phyloP scores from a whole-genome alignment of 2,888 invertebrate genomes.

The Incurvaria masculella region DNA sequence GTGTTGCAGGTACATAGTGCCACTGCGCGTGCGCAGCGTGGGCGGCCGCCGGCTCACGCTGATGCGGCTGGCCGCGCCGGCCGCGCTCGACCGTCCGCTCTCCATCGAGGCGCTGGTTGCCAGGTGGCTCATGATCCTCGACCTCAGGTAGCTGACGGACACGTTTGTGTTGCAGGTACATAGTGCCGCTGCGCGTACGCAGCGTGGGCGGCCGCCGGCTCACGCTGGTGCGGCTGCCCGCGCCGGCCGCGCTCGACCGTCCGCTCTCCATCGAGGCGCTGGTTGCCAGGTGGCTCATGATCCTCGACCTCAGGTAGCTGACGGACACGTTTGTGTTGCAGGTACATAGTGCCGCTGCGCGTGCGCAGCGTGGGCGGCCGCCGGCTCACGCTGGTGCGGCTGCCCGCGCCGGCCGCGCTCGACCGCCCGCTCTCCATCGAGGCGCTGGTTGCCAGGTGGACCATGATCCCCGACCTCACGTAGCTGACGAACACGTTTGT shows the following conservation, averaged over 20 bases:
- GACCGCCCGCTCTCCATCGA: slow-evolving; percentile 35
- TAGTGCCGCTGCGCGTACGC: slow-evolving; percentile 35
- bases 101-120: slow-evolving; percentile 38
- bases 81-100: slow-evolving; percentile 29
- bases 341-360: slow-evolving; percentile 38
- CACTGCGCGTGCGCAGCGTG: slow-evolving; percentile 31
- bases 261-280: slow-evolving; percentile 38
- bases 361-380: slow-evolving; percentile 32
- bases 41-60: slow-evolving; percentile 37
- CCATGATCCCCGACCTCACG: slow-evolving; percentile 47
- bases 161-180: too few relatives aligned
- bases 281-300: slow-evolving; percentile 45
- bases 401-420: slow-evolving; percentile 36
- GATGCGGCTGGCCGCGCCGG: slow-evolving; percentile 38
- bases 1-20: too few relatives aligned
- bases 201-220: slow-evolving; percentile 34
- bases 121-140: slow-evolving; percentile 47
- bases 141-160: too few relatives aligned
- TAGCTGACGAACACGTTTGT: too few relatives aligned
- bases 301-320: slow-evolving; percentile 47
- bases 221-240: slow-evolving; percentile 39
- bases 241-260: slow-evolving; percentile 31
- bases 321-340: too few relatives aligned
- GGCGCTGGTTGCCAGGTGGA: slow-evolving; percentile 40
- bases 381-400: slow-evolving; percentile 34